Evolutionary conservation across 2,888 invertebrate species (phyloP), one percentile per base, ranked within the genome.

Genomic region (Acronicta psi): DNA sequence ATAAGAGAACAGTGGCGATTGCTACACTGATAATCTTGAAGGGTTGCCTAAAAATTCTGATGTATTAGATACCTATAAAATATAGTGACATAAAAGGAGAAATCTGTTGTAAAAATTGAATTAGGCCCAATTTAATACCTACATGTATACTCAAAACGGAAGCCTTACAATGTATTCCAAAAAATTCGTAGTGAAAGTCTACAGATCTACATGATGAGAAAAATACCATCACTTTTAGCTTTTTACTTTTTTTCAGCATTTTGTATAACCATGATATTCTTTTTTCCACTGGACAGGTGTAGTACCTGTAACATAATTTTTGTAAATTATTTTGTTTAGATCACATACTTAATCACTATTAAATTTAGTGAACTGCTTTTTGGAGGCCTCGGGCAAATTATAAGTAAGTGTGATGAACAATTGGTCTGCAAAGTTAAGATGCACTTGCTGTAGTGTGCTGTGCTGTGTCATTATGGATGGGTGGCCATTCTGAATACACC

Each of bases 201-300:
- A 99, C 99, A 4, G 99, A 97, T 96, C 98, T 97, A 88, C 99
- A 99, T 0, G 99, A 98, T 60, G 98, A 99, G 92, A 99, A 98
- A 92, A 99, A 99, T 0, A 99, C 99, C 96, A 99, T 97, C 40
- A 99, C 97, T 94, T 98, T 98, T 93, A 98, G 97, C 92, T 97
- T 97, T 59, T 96, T 96, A 87, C 98, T 98, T 91, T 98, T 99
- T 89, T 98, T 99, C 17, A 99, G 94, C 93, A 99, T 99, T 62
- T 99, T 99, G 85, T 98, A 99, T 3, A 99, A 94, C 75, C 99
- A 96, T 7, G 98, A 93, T 76, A 99, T 96, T 72, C 99, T 95
- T 84, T 98, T 98, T 76, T 99, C 99, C 9, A 98, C 97, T 9
- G 98, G 98, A 80, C 98, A 98, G 4, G 98, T 96, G 47, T 98